A percentile compares a stretch with the other conserved stretches of the same genome.
phyloP scores from a whole-genome alignment of 2,797 vertebrate species.

The Myripristis murdjan region DNA sequence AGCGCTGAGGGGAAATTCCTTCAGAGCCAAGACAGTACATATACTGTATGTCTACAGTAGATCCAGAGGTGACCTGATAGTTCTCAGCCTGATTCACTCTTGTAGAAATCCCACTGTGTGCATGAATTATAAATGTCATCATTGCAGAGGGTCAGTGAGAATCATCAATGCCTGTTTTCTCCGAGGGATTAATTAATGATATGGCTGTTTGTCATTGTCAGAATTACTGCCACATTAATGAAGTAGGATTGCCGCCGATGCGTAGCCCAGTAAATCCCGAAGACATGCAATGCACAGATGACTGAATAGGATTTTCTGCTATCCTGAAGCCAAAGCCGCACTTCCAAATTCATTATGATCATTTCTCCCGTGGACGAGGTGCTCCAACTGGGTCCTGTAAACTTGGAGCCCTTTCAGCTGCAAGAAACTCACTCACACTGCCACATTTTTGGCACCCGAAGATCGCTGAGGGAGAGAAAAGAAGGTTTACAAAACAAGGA shows the following conservation, averaged over 20 bases:
- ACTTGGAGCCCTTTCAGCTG: constrained; percentile 9
- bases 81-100: constrained; percentile 21
- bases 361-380: not conserved
- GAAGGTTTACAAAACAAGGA: constrained; percentile 35
- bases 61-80: constrained; percentile 15
- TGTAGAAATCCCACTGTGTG: constrained; percentile 5
- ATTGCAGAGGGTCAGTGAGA: constrained; percentile 35
- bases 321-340: no score
- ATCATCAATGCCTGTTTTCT: constrained; percentile 29
- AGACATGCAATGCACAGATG: not conserved
- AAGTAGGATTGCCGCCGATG: not conserved
- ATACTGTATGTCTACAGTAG: not conserved
- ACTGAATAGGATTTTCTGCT: not conserved
- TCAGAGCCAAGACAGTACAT: not conserved
- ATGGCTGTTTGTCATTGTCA: constrained; percentile 5
- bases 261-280: no score
- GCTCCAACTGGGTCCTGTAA: not conserved
- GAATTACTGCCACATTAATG: not conserved
- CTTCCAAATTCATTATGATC: not conserved
- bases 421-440: constrained; percentile 16
- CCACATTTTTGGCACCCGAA: constrained; percentile 19
- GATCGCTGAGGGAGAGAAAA: not conserved
- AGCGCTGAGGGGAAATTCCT: not conserved
- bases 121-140: constrained; percentile 41
- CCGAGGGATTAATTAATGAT: not conserved